Base-by-base conservation (phyloP, 2,113 vertebrate genomes). In the Cheilinus undulatus region DNA sequence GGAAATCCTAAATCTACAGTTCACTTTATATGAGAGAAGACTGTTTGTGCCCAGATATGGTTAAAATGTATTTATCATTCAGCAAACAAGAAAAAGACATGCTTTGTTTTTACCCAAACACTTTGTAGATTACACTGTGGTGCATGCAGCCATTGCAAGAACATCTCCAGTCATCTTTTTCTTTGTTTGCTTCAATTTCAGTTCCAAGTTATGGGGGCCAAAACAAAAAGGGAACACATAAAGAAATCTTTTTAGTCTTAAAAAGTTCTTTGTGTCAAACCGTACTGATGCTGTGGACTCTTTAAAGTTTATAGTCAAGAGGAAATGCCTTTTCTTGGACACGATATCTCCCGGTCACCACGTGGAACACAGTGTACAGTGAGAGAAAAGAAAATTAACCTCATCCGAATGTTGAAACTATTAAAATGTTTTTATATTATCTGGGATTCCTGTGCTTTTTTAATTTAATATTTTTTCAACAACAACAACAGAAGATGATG, bases 391-490 rank as follows among this genome's bases (percentile, higher is more conserved):
- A 57, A 83, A 69, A 83, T 48, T 61, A 64, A 84, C 72, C 57
- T 91, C 85, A 88, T 91, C 65, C 83, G 78, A 92, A 92, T 91
- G 87, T 92, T 78, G 24, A 89, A 84, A 86, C 84, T 84, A 92
- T 89, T 91, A 92, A 93, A 84, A 78, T 69, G 60, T 88, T 88
- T 88, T 69, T 85, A 72, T 84, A 85, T 68, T 70, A 88, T 58
- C 49, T 15, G 11, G 34, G 46, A 51, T 70, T 64, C 34, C 34
- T 76, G 85, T 85, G 62, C 3, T 46, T 51, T n/a, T 83, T 79
- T 9, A n/a, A n/a, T n/a, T n/a, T n/a, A n/a, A n/a, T n/a, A n/a
- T n/a, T n/a, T n/a, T n/a, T n/a, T n/a, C n/a, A n/a, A n/a, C n/a
- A n/a, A n/a, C n/a, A n/a, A n/a, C n/a, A n/a, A n/a, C n/a, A n/a